Conservation (phyloP, 2,113 vertebrate genomes). For the Grammomys surdaster region DNA sequence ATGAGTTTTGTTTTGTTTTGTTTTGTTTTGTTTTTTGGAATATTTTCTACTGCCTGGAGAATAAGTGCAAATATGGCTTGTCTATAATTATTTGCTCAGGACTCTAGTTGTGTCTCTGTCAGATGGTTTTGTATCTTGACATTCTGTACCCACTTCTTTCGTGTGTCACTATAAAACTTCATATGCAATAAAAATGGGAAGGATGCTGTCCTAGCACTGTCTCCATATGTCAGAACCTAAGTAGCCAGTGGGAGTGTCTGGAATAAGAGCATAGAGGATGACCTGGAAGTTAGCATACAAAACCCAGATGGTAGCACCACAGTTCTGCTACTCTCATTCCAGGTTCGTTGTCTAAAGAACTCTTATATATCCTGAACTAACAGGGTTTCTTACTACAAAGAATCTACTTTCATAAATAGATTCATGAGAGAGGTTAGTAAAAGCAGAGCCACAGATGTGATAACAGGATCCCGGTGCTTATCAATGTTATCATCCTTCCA, state of each 20-base stretch:
- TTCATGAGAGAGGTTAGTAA: constrained; percentile 25
- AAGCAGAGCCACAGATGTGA: constrained; percentile 30
- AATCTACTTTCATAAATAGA: constrained; percentile 37
- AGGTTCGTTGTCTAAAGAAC: background rate
- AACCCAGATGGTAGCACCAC: background rate
- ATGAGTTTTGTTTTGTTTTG: background rate
- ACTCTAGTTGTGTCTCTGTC: background rate
- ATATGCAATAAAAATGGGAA: background rate
- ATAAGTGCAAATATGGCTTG: background rate
- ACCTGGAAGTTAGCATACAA: background rate
- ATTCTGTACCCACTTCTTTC: background rate
- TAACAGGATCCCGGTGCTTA: background rate
- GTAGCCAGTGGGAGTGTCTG: background rate
- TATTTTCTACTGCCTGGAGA: background rate
- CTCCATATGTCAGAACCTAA: background rate
- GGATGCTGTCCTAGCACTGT: background rate
- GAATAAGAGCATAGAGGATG: background rate
- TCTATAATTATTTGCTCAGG: background rate
- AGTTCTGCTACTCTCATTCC: background rate
- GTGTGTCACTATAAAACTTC: background rate
- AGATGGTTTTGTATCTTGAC: background rate
- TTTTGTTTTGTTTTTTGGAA: background rate
- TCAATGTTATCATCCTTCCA: background rate
- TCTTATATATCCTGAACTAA: background rate
- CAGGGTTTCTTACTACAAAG: background rate